Percentiles rank a stretch among this genome's conserved stretches.
Conservation (phyloP, 2,113 vertebrate species). For the Seriola aureovittata region DNA sequence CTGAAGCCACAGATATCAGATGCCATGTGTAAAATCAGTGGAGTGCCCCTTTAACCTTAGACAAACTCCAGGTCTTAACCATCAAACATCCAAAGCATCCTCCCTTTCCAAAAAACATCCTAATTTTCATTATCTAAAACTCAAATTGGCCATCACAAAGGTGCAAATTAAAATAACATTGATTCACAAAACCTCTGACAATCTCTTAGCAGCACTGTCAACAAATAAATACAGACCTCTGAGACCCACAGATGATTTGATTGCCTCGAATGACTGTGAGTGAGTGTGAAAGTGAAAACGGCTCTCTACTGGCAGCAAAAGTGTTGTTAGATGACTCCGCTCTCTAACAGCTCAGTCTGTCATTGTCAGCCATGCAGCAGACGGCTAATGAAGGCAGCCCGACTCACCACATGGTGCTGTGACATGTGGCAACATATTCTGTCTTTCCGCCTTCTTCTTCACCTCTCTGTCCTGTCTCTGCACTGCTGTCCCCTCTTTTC, state of each 20-base stretch:
- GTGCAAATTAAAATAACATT: not conserved
- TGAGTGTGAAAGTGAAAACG: conserved; percentile 29
- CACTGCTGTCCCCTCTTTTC: not conserved
- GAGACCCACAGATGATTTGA: conserved; percentile 23
- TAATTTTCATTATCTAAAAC: not conserved
- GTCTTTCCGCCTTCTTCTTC: conserved; percentile 4
- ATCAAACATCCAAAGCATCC: not conserved
- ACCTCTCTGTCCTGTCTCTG: not conserved
- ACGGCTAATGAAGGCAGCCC: conserved; percentile 40
- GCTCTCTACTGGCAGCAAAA: conserved; percentile 27
- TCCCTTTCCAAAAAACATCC: not conserved
- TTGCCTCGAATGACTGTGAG: not conserved
- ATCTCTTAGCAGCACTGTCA: conserved; percentile 14
- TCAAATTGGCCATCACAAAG: not conserved
- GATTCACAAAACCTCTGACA: not conserved
- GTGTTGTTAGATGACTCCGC: conserved; percentile 44
- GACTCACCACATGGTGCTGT: conserved; percentile 17
- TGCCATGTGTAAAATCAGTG: not conserved
- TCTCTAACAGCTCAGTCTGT: conserved; percentile 37
- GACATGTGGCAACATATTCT: conserved; percentile 28
- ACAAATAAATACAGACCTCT: conserved; percentile 26
- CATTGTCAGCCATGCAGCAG: conserved; percentile 41
- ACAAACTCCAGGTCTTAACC: not conserved
- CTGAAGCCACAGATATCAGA: not conserved
- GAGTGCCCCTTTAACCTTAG: not conserved